Evolutionary conservation across 1,140 invertebrate genomes (phyloP).

Genomic region (Leptinotarsa texana): DNA sequence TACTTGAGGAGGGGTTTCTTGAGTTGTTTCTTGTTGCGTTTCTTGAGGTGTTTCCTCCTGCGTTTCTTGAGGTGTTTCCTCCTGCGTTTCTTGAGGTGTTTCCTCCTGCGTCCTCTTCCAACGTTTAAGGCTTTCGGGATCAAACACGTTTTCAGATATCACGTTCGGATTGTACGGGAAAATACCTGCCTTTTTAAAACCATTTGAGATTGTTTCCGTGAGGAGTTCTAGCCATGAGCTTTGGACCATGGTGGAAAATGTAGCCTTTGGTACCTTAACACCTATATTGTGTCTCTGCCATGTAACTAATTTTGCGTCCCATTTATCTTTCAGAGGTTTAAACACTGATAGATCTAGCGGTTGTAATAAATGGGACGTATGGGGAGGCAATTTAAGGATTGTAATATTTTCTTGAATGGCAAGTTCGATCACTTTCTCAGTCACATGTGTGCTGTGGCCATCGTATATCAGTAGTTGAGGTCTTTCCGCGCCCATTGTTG

Average conservation of each 20-base stretch:
- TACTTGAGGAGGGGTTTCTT: too few relatives aligned
- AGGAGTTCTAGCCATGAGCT: background rate
- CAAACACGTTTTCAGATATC: conserved; percentile 5
- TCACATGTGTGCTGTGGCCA: conserved; percentile 1
- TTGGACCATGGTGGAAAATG: background rate
- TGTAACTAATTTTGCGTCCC: conserved; percentile 4
- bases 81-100: too few relatives aligned
- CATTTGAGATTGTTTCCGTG: background rate
- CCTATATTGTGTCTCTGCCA: conserved; percentile 3
- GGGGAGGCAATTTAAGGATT: conserved; percentile 19
- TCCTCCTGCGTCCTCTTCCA: background rate
- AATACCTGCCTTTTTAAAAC: conserved; percentile 4
- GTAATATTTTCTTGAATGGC: too few relatives aligned
- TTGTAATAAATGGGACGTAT: conserved; percentile 48
- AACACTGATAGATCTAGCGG: conserved; percentile 48
- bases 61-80: too few relatives aligned
- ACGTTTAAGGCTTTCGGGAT: background rate
- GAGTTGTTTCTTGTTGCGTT: too few relatives aligned
- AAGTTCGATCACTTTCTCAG: too few relatives aligned
- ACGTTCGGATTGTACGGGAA: background rate
- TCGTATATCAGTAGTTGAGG: conserved; percentile 51
- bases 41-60: too few relatives aligned
- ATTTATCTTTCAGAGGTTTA: conserved; percentile 25
- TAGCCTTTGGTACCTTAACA: background rate
- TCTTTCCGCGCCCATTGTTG: conserved; percentile 36